Evolutionary conservation across 2,888 invertebrate genomes (phyloP).

Genomic region (Cotesia congregata): DNA sequence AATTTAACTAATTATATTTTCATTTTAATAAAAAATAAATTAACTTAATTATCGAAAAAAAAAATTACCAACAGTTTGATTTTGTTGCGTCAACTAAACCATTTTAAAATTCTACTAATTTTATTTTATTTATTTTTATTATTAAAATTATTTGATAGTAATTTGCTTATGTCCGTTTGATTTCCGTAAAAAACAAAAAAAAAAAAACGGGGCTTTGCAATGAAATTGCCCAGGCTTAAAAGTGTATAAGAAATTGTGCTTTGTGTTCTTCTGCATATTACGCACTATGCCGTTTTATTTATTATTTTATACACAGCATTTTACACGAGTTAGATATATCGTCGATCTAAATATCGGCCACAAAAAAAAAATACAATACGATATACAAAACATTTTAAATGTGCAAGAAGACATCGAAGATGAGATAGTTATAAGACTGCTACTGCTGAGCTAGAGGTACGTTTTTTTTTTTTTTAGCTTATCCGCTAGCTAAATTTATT

Average conservation of each 20-base stretch:
- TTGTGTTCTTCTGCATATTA: background rate
- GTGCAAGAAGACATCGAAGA: conserved; percentile 64
- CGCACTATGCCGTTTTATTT: background rate
- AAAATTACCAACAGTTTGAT: background rate
- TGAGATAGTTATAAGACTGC: conserved; percentile 63
- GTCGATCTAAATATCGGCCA: conserved; percentile 29
- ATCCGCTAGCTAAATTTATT: conserved; percentile 54
- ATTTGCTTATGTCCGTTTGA: background rate
- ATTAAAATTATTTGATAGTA: background rate
- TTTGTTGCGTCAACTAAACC: background rate
- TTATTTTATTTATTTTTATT: background rate
- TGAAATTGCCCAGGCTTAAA: background rate
- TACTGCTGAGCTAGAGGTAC: conserved; percentile 68
- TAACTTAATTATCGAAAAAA: background rate
- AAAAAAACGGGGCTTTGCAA: background rate
- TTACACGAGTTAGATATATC: background rate
- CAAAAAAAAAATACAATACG: conserved; percentile 40
- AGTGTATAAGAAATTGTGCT: background rate
- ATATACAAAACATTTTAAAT: conserved; percentile 50
- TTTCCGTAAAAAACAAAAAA: background rate
- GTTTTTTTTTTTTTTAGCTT: conserved; percentile 62
- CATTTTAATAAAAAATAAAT: background rate
- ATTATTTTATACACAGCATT: background rate
- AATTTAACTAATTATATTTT: no score
- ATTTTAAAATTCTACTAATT: background rate